These are phyloP conservation scores for Patella vulgata DNA, from an alignment of 1,140 invertebrate species.

Conservation along the genomic window DNA sequence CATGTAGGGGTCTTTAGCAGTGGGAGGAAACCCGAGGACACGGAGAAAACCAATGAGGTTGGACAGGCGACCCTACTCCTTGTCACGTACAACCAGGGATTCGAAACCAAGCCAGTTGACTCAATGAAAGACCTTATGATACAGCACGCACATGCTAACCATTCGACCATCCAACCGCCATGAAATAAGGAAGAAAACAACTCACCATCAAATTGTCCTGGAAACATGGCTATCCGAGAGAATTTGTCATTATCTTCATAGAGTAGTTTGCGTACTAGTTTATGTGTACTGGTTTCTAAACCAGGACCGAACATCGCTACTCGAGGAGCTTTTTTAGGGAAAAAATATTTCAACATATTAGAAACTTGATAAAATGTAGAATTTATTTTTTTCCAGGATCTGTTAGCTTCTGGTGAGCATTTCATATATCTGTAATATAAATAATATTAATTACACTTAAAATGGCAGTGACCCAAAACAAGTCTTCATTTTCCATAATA, in stretches of 20 bases:
- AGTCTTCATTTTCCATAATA: neutral
- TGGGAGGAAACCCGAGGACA: too few relatives aligned
- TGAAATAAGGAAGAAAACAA: neutral
- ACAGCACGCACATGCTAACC: too few relatives aligned
- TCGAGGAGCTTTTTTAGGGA: conserved; percentile 56
- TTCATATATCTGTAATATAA: conserved; percentile 51
- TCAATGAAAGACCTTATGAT: too few relatives aligned
- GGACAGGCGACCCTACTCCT: too few relatives aligned
- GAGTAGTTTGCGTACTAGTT: conserved; percentile 52
- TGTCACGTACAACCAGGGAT: too few relatives aligned
- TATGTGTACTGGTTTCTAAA: conserved; percentile 54
- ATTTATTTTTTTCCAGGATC: conserved; percentile 37
- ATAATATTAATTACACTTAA: neutral
- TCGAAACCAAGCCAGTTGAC: too few relatives aligned
- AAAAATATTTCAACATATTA: conserved; percentile 49
- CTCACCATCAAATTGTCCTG: conserved; percentile 59
- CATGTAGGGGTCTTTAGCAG: too few relatives aligned
- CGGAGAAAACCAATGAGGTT: too few relatives aligned
- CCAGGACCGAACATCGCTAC: conserved; percentile 63
- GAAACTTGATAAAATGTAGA: conserved; percentile 50
- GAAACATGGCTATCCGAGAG: conserved; percentile 47
- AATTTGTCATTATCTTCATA: conserved; percentile 46
- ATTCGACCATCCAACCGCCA: too few relatives aligned
- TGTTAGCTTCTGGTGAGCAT: conserved; percentile 54
- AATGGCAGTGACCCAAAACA: neutral